Evolutionary conservation across 2,888 invertebrate genomes (phyloP).

Genomic region (Plagiodera versicolora): DNA sequence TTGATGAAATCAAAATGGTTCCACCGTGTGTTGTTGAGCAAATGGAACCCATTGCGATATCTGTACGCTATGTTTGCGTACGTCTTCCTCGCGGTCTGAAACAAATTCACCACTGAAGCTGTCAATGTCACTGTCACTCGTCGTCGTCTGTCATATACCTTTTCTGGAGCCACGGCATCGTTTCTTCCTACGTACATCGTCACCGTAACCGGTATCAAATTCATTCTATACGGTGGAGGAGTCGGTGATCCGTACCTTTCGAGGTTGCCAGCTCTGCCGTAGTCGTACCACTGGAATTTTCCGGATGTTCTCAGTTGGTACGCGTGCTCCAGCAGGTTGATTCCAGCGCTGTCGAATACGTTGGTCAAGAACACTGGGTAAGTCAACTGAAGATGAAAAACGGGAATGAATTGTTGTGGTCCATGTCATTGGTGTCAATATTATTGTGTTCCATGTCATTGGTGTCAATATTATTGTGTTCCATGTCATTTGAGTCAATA

Average conservation of each 20-base stretch:
- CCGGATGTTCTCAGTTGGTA: background rate
- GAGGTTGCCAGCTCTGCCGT: background rate
- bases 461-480: no score
- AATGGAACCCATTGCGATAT: background rate
- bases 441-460: no score
- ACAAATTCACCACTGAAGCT: no score
- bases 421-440: no score
- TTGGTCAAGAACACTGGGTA: background rate
- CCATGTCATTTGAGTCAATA: no score
- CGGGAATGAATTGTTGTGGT: background rate
- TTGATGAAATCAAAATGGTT: background rate
- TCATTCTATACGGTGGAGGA: background rate
- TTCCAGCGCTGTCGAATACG: background rate
- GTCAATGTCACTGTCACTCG: no score
- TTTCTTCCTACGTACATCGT: background rate
- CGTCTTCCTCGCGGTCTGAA: background rate
- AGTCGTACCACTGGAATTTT: background rate
- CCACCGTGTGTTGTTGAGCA: background rate
- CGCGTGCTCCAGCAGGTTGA: background rate
- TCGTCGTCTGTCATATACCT: background rate
- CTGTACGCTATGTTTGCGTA: background rate
- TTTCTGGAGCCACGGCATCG: background rate
- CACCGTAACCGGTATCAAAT: background rate
- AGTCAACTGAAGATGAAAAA: background rate
- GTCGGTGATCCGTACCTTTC: background rate